phyloP scores from a whole-genome alignment of 2,113 vertebrate genomes.

The Poecile atricapillus region DNA sequence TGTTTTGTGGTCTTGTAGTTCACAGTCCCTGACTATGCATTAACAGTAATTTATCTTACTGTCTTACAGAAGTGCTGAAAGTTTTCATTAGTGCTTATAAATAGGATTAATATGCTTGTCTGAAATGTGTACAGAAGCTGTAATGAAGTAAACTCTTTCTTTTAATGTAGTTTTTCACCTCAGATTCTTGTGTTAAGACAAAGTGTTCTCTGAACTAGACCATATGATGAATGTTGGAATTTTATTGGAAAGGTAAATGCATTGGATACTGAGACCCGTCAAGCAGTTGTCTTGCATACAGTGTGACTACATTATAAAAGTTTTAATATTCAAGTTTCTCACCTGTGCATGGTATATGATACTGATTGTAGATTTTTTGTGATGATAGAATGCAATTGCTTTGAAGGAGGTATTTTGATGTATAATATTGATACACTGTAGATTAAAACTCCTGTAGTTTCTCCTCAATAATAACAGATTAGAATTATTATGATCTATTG shows the following conservation, averaged over 20 bases:
- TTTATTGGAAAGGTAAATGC: neutral
- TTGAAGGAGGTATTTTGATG: slow-evolving; percentile 48
- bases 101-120: neutral
- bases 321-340: neutral
- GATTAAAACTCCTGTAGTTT: slow-evolving; percentile 32
- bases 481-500: neutral
- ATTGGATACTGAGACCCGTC: neutral
- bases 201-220: neutral
- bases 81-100: neutral
- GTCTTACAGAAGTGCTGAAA: neutral
- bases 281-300: neutral
- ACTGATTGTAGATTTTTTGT: slow-evolving; percentile 51
- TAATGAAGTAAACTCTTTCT: neutral
- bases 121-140: neutral
- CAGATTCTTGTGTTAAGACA: neutral
- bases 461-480: neutral
- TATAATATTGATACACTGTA: slow-evolving; percentile 40
- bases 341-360: neutral
- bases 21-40: neutral
- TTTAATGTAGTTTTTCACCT: neutral
- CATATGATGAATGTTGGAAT: neutral
- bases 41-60: neutral
- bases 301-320: neutral
- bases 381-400: slow-evolving; percentile 42
- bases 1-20: neutral